A percentile compares a stretch with the other conserved stretches of the same genome.
Conservation (phyloP, 2,797 vertebrate genomes). For the Falco rusticolus region DNA sequence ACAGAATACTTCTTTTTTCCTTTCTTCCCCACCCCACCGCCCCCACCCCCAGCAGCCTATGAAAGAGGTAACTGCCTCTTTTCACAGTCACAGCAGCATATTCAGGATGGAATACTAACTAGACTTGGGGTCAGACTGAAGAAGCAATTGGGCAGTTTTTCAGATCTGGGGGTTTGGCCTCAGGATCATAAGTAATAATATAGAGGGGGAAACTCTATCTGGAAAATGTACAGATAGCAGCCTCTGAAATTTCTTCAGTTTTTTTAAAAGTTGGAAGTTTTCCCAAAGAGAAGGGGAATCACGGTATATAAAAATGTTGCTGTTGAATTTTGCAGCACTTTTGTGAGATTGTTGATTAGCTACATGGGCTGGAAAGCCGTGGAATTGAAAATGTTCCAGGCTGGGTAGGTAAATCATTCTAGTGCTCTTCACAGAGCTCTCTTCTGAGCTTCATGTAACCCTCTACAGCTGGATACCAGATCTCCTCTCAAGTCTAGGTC, state of each 20-base stretch:
- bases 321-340: constrained; percentile 66
- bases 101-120: constrained; percentile 63
- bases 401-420: constrained; percentile 56
- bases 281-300: background rate
- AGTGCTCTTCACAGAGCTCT: background rate
- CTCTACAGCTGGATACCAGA: background rate
- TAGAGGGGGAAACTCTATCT: background rate
- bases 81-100: constrained; percentile 60
- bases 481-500: background rate
- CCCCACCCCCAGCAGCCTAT: background rate
- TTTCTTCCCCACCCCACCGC: background rate
- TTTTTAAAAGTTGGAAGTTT: background rate
- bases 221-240: background rate
- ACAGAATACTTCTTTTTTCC: constrained; percentile 24
- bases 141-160: background rate
- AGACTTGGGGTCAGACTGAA: background rate
- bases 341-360: constrained; percentile 78
- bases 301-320: background rate
- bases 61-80: constrained; percentile 63
- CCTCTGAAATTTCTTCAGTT: background rate
- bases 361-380: constrained; percentile 76
- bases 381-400: constrained; percentile 78
- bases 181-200: background rate
- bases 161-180: background rate
- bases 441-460: background rate